Base-by-base conservation (phyloP, 2,113 vertebrate genomes). In the Dolichallabes microphthalmus region DNA sequence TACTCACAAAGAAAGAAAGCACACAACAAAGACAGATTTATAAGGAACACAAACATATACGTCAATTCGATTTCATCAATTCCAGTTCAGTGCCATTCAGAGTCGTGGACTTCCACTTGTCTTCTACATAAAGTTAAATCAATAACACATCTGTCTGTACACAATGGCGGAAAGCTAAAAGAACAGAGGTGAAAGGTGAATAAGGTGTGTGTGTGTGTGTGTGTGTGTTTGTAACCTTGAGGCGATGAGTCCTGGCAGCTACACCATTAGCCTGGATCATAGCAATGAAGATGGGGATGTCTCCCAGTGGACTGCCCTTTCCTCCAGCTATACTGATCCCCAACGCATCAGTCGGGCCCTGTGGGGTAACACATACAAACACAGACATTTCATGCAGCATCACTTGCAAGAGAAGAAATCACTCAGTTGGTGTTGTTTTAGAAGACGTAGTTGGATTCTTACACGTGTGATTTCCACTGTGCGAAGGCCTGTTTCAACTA, bases 181-280 rank as follows among this genome's bases (percentile, higher is more conserved):
- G 50, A 22, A 82, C 30, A 39, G 13, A 58, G 9, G 9, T 45
- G 52, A 86, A 8, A 12, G 7, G 0, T 27, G 63, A 1, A 1
- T 5, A 0, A 15, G 35, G 53, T 32, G 12, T 19, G 7, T 39
- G 10, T 66, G 12, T 45, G 7, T 45, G 39, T 6, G 39, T 39
- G 17, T 35, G 55, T 79, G 19, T 39, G 30, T 79, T 4, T 45
- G 15, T 53, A 76, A 97, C 97, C 90, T 97, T 97, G 66, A 99
- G 96, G 53, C 90, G 95, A 30, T 97, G 96, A 0, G 97, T 97
- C 0, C 96, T 96, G 20, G 98, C 98, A 0, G 97, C 97, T 57
- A 97, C 95, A 9, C 98, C 98, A 0, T 93, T 98, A 91, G 97
- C 97, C 90, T 99, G 97, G 89, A 99, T 99, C 98, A 99, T 99